These are phyloP conservation scores for Chouioia cunea DNA, from an alignment of 2,888 invertebrate species.

Conservation along the genomic window DNA sequence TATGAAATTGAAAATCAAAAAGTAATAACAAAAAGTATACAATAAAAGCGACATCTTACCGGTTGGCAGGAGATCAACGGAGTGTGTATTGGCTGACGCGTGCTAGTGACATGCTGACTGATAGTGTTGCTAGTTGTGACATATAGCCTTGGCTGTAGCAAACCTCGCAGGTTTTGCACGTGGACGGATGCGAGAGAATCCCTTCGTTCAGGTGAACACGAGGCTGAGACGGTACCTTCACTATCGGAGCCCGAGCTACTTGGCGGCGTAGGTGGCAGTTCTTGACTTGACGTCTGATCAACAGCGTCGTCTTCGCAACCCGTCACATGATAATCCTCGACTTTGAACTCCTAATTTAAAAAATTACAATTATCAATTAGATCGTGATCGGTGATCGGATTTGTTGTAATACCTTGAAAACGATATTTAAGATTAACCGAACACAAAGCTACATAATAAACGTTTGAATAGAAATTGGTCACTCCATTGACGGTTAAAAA, in stretches of 20 bases:
- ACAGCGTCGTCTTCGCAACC: conserved; percentile 38
- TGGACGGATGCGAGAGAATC: conserved; percentile 63
- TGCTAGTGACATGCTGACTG: conserved; percentile 35
- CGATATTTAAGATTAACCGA: too few species aligned
- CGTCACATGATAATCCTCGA: conserved; percentile 19
- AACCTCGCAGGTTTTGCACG: conserved; percentile 62
- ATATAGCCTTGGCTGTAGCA: conserved; percentile 62
- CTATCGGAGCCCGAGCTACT: conserved; percentile 86
- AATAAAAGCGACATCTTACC: conserved; percentile 69
- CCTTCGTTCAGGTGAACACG: conserved; percentile 67
- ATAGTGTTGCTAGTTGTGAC: conserved; percentile 53
- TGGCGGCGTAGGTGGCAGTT: conserved; percentile 88
- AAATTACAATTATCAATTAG: neutral
- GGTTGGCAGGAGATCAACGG: conserved; percentile 90
- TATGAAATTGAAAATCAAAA: neutral
- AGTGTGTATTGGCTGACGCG: conserved; percentile 86
- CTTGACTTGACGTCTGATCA: conserved; percentile 38
- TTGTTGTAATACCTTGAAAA: too few species aligned
- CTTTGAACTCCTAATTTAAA: conserved; percentile 46
- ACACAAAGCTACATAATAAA: too few species aligned
- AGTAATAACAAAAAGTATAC: neutral
- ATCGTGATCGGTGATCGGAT: too few species aligned
- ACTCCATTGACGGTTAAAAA: too few species aligned
- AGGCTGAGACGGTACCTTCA: conserved; percentile 80
- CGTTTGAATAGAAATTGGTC: too few species aligned